These are phyloP conservation scores for Odocoileus virginianus DNA, from an alignment of 2,113 vertebrate genomes.

Conservation along the genomic window DNA sequence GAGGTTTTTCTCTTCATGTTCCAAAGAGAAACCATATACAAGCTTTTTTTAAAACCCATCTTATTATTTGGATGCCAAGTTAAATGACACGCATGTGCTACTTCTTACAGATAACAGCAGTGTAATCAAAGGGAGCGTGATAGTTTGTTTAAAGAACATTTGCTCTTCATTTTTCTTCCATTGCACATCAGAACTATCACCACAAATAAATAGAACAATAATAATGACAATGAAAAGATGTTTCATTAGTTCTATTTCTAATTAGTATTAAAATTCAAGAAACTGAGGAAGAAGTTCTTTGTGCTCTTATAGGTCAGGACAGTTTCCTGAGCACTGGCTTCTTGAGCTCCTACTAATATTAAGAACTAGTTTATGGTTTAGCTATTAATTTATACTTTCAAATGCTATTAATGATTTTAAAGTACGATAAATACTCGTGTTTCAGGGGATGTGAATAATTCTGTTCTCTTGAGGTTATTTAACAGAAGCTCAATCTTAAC, in stretches of 20 bases:
- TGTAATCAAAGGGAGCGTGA: not conserved
- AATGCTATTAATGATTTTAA: constrained; percentile 73
- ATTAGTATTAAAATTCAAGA: constrained; percentile 42
- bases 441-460: constrained; percentile 65
- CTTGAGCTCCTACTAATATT: constrained; percentile 63
- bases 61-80: not conserved
- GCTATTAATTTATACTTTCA: constrained; percentile 73
- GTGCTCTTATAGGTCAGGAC: not conserved
- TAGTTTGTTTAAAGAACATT: constrained; percentile 53
- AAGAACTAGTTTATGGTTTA: constrained; percentile 70
- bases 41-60: not conserved
- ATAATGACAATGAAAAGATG: constrained; percentile 13
- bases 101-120: not conserved
- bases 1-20: constrained; percentile 20
- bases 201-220: constrained; percentile 14
- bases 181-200: constrained; percentile 39
- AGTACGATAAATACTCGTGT: constrained; percentile 69
- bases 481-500: constrained; percentile 75
- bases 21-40: constrained; percentile 41
- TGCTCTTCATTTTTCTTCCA: not conserved
- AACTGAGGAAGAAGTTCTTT: constrained; percentile 43
- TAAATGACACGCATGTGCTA: not conserved
- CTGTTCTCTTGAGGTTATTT: constrained; percentile 73
- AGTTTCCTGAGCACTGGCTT: constrained; percentile 49
- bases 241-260: constrained; percentile 34